A percentile compares a stretch with the other conserved stretches of the same genome.
Conservation (phyloP, 2,113 vertebrate species). For the Bambusicola thoracicus region DNA sequence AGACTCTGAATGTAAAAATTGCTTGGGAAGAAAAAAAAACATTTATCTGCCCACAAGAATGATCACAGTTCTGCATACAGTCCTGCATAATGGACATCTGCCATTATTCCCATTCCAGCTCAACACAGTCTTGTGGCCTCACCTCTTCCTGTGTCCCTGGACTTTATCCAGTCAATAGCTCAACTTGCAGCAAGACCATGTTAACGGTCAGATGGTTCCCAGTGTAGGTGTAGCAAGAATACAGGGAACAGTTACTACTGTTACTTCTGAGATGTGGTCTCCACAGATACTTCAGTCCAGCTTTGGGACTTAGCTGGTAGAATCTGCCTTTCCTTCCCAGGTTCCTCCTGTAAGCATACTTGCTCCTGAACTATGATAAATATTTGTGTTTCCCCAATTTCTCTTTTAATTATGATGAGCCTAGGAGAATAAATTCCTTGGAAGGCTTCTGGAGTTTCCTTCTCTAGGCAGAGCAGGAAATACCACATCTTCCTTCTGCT, state of each 20-base stretch:
- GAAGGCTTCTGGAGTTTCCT: background rate
- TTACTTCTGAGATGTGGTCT: constrained; percentile 43
- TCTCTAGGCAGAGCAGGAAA: background rate
- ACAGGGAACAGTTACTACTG: constrained; percentile 30
- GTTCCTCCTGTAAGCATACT: constrained; percentile 10
- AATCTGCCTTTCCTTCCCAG: constrained; percentile 12
- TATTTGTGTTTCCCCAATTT: background rate
- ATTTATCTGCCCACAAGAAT: background rate
- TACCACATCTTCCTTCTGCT: background rate
- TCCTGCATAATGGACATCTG: background rate
- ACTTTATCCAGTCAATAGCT: constrained; percentile 68
- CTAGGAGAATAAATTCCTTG: background rate
- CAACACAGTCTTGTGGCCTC: background rate
- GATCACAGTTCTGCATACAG: background rate
- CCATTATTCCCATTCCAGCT: constrained; percentile 14
- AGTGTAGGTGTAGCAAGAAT: constrained; percentile 59
- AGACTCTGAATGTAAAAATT: background rate
- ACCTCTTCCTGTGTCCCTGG: constrained; percentile 57
- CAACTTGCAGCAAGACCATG: constrained; percentile 67
- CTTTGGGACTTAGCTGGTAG: background rate
- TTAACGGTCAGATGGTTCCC: constrained; percentile 65
- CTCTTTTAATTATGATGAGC: background rate
- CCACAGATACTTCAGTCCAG: constrained; percentile 8
- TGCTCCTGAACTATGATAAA: constrained; percentile 20
- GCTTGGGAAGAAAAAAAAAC: background rate